Evolutionary conservation across 2,888 invertebrate genomes (phyloP), one percentile per base, ranked within the genome.

Genomic region (Synergus japonicus): DNA sequence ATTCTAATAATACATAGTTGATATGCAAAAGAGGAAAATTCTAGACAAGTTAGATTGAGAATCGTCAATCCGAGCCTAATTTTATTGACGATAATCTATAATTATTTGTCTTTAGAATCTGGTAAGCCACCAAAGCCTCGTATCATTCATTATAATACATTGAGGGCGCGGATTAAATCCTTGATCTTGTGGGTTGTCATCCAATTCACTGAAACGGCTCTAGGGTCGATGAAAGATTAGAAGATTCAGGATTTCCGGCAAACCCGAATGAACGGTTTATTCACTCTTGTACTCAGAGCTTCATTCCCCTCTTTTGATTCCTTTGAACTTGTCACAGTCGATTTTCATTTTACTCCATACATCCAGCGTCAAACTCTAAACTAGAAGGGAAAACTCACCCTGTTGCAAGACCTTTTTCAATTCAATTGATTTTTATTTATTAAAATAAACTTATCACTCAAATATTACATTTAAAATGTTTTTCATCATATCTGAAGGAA

Each of bases 131-230:
- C 69, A 69, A 49, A 37, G 69, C 46, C n/a, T n/a, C 29, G 49
- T 49, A 69, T 69, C 69, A 49, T 69, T 69, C 69, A 69, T 69
- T 69, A 69, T 69, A 49, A 49, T 49, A 9, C 49, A 15, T 69
- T 29, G 29, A 13, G 69, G 29, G 46, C 37, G 46, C 54, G 73
- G 54, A 73, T 73, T 73, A 73, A 54, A 73, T 54, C 37, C 73
- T 10, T 73, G 73, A 49, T 73, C 54, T 73, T 73, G 73, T 18
- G 73, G 73, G 73, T 73, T 73, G 73, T 73, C 73, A 41, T 37
- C 37, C 73, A n/a, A 73, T 54, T 73, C 54, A 58, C 37, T 73
- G 15, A 73, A 73, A 54, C 73, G 49, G 49, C 0, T 37, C 29
- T 22, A 15, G 54, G 73, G 54, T 54, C 37, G 54, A 73, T 41